Evolutionary conservation across 1,140 invertebrate species (phyloP), one percentile per base, ranked within the genome.

Genomic region (Sitophilus oryzae): DNA sequence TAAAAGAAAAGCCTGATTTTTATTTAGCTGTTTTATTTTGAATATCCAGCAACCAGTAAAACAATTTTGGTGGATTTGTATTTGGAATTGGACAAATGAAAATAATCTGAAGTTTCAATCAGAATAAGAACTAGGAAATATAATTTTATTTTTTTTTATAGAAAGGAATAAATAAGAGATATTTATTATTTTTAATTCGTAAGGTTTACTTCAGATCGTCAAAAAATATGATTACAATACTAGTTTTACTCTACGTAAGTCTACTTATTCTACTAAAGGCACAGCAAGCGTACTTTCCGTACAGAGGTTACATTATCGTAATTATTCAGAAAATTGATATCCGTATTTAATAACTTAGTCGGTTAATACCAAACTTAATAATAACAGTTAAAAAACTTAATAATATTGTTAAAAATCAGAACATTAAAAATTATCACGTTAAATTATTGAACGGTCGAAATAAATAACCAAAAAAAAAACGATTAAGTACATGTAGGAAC

Each of bases 251-350:
- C 61, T 63, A 63, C 34, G 41, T 46, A 46, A 46, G 21, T 49
- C 52, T 53, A 56, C 47, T 58, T 59, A 62, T 25, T 52, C 55
- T 63, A 60, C 50, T 52, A 61, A 63, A 63, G 61, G 61, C 61
- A 63, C 61, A 63, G 52, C 52, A 63, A 63, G 59, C 61, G 61
- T 63, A 63, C 61, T 63, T 61, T 59, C 48, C 49, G 61, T 63
- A 63, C 61, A 63, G 43, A 63, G 47, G 58, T 63, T 63, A 63
- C 55, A 57, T 55, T 42, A 34, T 43, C 38, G 41, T 54, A 55
- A 46, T 56, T 41, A 47, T 49, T 40, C 16, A 46, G 48, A 60
- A 53, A 40, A 47, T 42, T 8, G 44, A 56, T 25, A 38, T 54
- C 61, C 60, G 54, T 63, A 61, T 56, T 61, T 61, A 63, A 60